Conservation (phyloP, 1,140 invertebrate species). For the Elymnias hypermnestra region DNA sequence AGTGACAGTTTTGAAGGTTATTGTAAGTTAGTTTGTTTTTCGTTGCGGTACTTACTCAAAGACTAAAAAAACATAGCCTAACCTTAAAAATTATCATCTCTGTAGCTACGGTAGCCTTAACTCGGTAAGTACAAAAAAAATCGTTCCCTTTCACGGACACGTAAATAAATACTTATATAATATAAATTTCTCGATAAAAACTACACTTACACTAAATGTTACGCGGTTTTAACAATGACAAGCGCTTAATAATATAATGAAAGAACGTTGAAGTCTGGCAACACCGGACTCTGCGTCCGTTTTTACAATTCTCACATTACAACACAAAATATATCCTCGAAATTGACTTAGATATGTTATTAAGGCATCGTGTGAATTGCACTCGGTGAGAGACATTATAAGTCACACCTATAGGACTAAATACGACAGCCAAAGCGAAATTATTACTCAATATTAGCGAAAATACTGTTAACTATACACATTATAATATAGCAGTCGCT, state of each 20-base stretch:
- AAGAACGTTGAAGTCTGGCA: conserved; percentile 15
- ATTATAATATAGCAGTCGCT: too few relatives aligned
- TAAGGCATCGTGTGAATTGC: conserved; percentile 75
- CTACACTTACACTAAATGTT: conserved; percentile 53
- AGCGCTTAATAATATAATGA: conserved; percentile 42
- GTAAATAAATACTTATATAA: conserved; percentile 69
- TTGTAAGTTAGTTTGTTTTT: too few relatives aligned
- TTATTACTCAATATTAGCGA: conserved; percentile 58
- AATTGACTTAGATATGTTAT: conserved; percentile 76
- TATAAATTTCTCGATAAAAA: conserved; percentile 52
- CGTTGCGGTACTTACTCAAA: too few relatives aligned
- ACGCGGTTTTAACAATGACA: conserved; percentile 51
- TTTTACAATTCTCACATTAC: conserved; percentile 31
- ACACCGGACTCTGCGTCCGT: conserved; percentile 7
- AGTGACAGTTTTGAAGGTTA: too few relatives aligned
- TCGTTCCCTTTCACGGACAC: conserved; percentile 22
- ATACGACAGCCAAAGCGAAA: conserved; percentile 72
- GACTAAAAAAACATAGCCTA: too few relatives aligned
- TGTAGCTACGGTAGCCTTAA: too few relatives aligned
- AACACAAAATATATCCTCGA: conserved; percentile 46
- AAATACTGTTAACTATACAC: conserved; percentile 32
- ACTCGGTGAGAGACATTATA: conserved; percentile 58
- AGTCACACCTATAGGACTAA: conserved; percentile 50
- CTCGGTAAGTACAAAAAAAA: too few relatives aligned
- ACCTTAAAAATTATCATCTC: too few relatives aligned